phyloP scores from a whole-genome alignment of 2,888 invertebrate species.

The Ischnura elegans region DNA sequence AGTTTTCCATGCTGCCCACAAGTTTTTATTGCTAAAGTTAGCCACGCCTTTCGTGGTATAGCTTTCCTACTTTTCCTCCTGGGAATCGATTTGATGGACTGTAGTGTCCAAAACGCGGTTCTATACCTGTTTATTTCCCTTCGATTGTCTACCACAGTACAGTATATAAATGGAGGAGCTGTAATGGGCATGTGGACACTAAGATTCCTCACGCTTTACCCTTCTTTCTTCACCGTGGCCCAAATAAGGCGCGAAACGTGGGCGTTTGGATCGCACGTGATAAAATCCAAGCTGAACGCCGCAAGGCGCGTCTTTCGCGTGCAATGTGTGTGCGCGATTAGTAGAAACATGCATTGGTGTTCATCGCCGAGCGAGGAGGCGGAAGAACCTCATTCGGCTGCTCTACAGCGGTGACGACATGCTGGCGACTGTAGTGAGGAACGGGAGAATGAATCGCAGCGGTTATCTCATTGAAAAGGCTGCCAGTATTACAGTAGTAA shows the following conservation, averaged over 20 bases:
- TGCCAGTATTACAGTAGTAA: too few species aligned
- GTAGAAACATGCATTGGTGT: neutral
- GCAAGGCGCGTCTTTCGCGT: neutral
- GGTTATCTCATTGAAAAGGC: neutral
- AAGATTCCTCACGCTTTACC: neutral
- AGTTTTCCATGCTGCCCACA: too few species aligned
- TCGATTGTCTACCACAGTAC: too few species aligned
- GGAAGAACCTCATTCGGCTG: neutral
- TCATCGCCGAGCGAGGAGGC: neutral
- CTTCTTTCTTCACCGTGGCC: neutral
- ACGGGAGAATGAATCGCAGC: neutral
- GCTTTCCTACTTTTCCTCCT: too few species aligned
- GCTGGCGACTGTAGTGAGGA: neutral
- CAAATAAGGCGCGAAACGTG: neutral
- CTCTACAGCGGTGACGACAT: neutral
- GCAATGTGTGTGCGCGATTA: neutral
- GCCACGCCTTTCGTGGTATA: too few species aligned
- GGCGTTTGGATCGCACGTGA: neutral
- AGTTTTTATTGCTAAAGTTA: too few species aligned
- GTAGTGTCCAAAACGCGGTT: too few species aligned
- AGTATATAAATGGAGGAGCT: too few species aligned
- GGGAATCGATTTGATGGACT: too few species aligned
- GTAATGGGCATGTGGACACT: neutral
- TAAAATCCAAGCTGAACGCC: neutral
- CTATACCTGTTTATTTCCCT: too few species aligned